Base-by-base conservation (phyloP, 2,888 invertebrate genomes). In the Xestia sexstrigata region DNA sequence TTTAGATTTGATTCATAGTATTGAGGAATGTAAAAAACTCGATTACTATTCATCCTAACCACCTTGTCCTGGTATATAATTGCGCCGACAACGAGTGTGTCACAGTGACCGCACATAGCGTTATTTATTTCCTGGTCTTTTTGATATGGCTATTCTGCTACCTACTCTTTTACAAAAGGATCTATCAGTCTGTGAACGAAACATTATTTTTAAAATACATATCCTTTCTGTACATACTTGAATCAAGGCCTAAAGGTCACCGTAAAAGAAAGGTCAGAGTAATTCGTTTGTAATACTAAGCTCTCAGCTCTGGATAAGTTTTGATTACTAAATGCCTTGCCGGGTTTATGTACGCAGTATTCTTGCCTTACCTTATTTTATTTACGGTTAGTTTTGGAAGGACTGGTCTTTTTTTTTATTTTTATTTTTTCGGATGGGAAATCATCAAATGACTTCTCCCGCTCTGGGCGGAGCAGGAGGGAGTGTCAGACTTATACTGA, bases 1-100 rank as follows among this genome's bases (percentile, higher is more conserved):
- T 60, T 49, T 35, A 1, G 35, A 35, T 66, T 82, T 15, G 13
- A 68, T 63, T 68, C 20, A 35, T 17, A 39, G 30, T 58, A 72
- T 35, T 20, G 13, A 23, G 6, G 8, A 49, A 49, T 13, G 17
- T 49, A 26, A 70, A 49, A n/a, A 17, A 55, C 17, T 52, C 23
- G n/a, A n/a, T 23, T 52, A n/a, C 35, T 58, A 11, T 60, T 65
- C 52, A 63, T 6, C 17, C 6, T 47, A 6, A 47, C 17, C 42
- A 42, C n/a, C 55, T 5, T 13, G n/a, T 55, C 52, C n/a, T n/a
- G 11, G n/a, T 26, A n/a, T 13, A n/a, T 13, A 55, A 55, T 55
- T 13, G n/a, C 13, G n/a, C 11, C 11, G 11, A 4, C 55, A 5
- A 55, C 55, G 20, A 62, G 9, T 55, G 0, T 5, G 55, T 13